Evolutionary conservation across 92 coral and sea anemone genomes (phyloP), one percentile per base, ranked within the genome.

Genomic region (Heliopora coerulea): DNA sequence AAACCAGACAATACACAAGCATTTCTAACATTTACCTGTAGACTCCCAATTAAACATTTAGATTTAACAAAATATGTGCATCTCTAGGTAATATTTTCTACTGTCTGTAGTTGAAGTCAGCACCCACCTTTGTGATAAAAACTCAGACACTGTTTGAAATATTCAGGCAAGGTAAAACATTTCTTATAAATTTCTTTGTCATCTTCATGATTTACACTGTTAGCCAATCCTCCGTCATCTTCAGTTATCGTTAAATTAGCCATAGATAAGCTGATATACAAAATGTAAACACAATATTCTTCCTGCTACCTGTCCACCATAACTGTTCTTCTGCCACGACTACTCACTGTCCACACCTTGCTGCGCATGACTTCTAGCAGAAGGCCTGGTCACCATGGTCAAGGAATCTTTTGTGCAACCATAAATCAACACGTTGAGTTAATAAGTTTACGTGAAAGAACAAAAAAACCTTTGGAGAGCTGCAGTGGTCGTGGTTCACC

Each of bases 221-320:
- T 78, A 32, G 56, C 60, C 72, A 62, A 57, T 49, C 52, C 80
- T 24, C 56, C 59, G n/a, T 27, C 82, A 12, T 95, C 99, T 39
- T 95, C 96, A 49, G 88, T 90, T 62, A 95, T 95, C 14, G 99
- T 95, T 77, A 95, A 90, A 84, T 95, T 80, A 48, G 86, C 91
- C 81, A 75, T 73, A 49, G 84, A 48, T 48, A 54, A 44, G 15
- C 9, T 23, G 74, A 70, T 50, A 32, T 29, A 70, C 49, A 70
- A 35, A 42, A 49, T 68, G 49, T 49, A 46, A 42, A 46, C 17
- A 46, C 59, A 9, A 54, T 31, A 50, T 52, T 23, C 3, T 3
- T 31, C 77, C 37, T 17, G 44, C 46, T 19, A 42, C 42, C 42
- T 44, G 50, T 26, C 46, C 46, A 27, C 75, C 75, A 48, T 59